These are phyloP conservation scores for Formica selysi DNA, from an alignment of 1,140 invertebrate species.

Conservation along the genomic window DNA sequence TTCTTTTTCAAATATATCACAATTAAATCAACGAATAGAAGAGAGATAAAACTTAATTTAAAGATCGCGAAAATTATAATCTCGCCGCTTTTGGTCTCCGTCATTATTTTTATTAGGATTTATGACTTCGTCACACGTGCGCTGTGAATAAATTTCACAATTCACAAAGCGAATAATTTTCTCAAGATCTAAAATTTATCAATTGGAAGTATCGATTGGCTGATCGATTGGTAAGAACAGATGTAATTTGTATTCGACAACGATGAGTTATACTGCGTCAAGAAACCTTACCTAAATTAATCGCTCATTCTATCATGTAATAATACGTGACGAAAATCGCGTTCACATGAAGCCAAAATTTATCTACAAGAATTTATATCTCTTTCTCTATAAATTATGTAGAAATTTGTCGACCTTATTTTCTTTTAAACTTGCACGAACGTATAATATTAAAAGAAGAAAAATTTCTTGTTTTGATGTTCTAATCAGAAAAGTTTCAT, in stretches of 20 bases:
- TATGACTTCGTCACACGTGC: conserved; percentile 11
- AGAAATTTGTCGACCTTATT: neutral
- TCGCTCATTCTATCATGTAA: conserved; percentile 59
- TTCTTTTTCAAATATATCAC: conserved; percentile 35
- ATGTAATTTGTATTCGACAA: conserved; percentile 62
- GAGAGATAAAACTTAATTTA: conserved; percentile 33
- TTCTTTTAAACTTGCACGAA: neutral
- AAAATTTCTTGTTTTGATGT: neutral
- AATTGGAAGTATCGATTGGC: conserved; percentile 65
- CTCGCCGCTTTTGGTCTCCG: conserved; percentile 6
- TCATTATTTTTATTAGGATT: conserved; percentile 34
- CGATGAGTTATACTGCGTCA: conserved; percentile 17
- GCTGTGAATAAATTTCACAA: neutral
- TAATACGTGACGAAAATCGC: conserved; percentile 1
- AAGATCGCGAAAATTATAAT: conserved; percentile 20
- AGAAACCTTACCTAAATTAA: conserved; percentile 54
- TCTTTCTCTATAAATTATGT: neutral
- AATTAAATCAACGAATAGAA: conserved; percentile 49
- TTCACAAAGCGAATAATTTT: neutral
- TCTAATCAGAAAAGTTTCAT: neutral
- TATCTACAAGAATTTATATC: neutral
- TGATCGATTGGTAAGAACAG: conserved; percentile 32
- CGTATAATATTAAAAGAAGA: neutral
- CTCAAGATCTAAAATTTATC: conserved; percentile 19
- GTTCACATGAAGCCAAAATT: neutral